phyloP scores from a whole-genome alignment of 2,113 vertebrate species.

The Cephalopholis sonnerati region DNA sequence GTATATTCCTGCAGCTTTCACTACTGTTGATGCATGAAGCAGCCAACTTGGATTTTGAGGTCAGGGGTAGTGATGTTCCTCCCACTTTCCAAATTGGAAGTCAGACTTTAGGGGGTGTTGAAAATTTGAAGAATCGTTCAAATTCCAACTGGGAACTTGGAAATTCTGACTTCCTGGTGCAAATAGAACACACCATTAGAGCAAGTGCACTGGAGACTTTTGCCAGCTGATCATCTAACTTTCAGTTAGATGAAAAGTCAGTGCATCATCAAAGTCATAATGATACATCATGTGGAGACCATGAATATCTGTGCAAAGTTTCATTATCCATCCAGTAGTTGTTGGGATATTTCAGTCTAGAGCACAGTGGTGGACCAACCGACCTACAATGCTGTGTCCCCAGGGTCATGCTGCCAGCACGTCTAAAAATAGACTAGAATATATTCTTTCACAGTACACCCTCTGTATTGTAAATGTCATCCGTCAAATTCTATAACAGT shows the following conservation, averaged over 20 bases:
- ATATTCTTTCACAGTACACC: not conserved
- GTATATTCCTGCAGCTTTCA: no score
- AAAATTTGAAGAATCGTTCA: no score
- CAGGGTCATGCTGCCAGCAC: not conserved
- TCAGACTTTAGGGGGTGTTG: no score
- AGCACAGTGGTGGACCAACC: not conserved
- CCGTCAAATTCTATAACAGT: not conserved
- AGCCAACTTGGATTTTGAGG: no score
- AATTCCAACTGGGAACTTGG: no score
- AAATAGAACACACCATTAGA: no score
- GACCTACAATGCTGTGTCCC: not conserved
- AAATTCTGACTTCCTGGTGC: no score
- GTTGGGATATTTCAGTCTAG: not conserved
- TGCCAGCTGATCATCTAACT: no score
- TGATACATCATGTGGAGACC: not conserved
- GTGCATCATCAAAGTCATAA: not conserved
- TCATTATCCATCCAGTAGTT: not conserved
- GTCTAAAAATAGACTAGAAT: not conserved
- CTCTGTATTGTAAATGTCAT: constrained; percentile 8
- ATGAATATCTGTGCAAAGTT: not conserved
- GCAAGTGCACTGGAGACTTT: no score
- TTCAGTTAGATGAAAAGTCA: not conserved
- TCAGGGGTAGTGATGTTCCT: no score
- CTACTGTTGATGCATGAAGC: no score
- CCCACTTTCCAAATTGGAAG: no score